Evolutionary conservation across 2,113 vertebrate genomes (phyloP).

Genomic region (Mustela nigripes): DNA sequence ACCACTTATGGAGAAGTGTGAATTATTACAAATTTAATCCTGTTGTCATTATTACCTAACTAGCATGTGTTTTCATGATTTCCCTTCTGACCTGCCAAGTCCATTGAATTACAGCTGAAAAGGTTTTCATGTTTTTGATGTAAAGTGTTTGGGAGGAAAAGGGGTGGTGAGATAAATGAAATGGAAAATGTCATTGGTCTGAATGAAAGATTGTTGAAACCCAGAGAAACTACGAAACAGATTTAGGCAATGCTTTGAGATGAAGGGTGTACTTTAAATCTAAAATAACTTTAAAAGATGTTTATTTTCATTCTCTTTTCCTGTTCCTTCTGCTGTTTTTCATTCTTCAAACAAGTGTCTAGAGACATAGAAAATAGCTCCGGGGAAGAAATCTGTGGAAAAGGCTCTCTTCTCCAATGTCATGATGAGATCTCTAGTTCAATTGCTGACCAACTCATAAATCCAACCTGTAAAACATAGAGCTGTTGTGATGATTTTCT

Average conservation of each 20-base stretch:
- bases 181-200: slow-evolving; percentile 66
- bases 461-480: slow-evolving; percentile 39
- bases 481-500: background rate
- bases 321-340: slow-evolving; percentile 61
- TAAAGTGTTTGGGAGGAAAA: slow-evolving; percentile 68
- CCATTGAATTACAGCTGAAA: slow-evolving; percentile 61
- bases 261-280: slow-evolving; percentile 55
- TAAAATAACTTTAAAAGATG: slow-evolving; percentile 45
- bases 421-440: background rate
- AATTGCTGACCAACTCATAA: slow-evolving; percentile 54
- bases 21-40: slow-evolving; percentile 55
- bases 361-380: slow-evolving; percentile 20
- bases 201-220: slow-evolving; percentile 60
- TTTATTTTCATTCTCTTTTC: slow-evolving; percentile 73
- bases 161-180: slow-evolving; percentile 45
- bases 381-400: slow-evolving; percentile 19
- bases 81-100: slow-evolving; percentile 58
- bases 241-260: slow-evolving; percentile 24
- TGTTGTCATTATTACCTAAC: slow-evolving; percentile 52
- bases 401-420: background rate
- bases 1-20: background rate
- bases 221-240: background rate
- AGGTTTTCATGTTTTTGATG: slow-evolving; percentile 58
- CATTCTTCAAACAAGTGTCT: slow-evolving; percentile 53
- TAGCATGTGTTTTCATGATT: slow-evolving; percentile 22